These are phyloP conservation scores for Madoqua kirkii DNA, from an alignment of 2,113 vertebrate genomes.

Conservation along the genomic window DNA sequence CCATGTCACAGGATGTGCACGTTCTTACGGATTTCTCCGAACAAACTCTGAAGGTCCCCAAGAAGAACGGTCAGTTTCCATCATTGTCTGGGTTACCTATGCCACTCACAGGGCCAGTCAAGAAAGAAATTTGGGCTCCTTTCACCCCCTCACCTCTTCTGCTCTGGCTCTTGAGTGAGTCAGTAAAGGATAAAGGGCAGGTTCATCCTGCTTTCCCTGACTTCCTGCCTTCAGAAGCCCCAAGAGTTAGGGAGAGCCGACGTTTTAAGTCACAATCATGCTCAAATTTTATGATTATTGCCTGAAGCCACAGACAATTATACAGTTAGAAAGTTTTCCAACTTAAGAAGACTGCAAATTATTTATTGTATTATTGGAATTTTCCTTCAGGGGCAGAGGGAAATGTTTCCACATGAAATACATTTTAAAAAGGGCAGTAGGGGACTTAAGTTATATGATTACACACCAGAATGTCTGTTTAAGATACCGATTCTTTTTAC, in stretches of 20 bases:
- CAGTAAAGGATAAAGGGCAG: background rate
- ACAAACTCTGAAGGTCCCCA: background rate
- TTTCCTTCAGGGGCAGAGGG: background rate
- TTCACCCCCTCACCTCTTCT: background rate
- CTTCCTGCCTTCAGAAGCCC: background rate
- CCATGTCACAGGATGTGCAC: rapidly evolving
- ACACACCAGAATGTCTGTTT: background rate
- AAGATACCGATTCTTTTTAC: background rate
- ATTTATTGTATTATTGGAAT: background rate
- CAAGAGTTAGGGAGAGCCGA: background rate
- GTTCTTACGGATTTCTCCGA: background rate
- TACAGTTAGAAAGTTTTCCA: background rate
- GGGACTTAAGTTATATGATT: background rate
- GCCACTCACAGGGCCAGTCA: background rate
- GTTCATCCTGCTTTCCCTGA: background rate
- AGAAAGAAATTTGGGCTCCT: background rate
- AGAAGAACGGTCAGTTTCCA: background rate
- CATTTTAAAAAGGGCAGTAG: background rate
- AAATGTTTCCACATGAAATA: background rate
- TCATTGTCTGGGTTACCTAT: background rate
- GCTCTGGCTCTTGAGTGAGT: background rate
- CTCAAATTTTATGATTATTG: background rate
- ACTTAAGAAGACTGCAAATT: background rate
- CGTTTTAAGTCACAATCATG: background rate
- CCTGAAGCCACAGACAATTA: background rate